Base-by-base conservation (phyloP, 2,113 vertebrate genomes). In the Acrocephalus arundinaceus region DNA sequence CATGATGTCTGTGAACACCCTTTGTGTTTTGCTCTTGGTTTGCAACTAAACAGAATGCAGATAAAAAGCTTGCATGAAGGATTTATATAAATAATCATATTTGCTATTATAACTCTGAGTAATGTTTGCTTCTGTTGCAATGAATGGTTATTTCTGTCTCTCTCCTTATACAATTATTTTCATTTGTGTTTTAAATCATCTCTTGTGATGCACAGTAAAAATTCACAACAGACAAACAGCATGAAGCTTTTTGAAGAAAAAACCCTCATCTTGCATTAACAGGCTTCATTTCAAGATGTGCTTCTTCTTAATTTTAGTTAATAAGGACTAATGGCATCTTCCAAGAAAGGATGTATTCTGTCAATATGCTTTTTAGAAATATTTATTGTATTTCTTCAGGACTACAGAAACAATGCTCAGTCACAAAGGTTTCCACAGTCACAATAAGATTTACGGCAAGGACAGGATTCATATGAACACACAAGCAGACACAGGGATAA, bases 211-310 rank as follows among this genome's bases (percentile, higher is more conserved):
- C 18, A 63, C 33, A 59, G 5, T 75, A 33, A 67, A 78, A 90
- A 84, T 75, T 82, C 31, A 7, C 31, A 71, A 43, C 11, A 55
- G 31, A 37, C 8, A 43, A 85, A 39, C 6, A 62, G 3, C 3
- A 41, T 8, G 30, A 49, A 72, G 2, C 1, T 41, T 78, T 86
- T 61, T 43, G 9, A 84, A 81, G 33, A 25, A 79, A 80, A 63
- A 31, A 0, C 0, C 2, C 2, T 41, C 4, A 2, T 28, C 39
- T 51, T 71, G 58, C 15, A n/a, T 61, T 75, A 74, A 28, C 3
- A 63, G 3, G 7, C 3, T 22, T 79, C 31, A 75, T 82, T 51
- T 68, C 2, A 67, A 85, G 58, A 30, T 25, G 2, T 16, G 1
- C 19, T 76, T 73, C 10, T 19, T 35, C n/a, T 72, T 78, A 87